A percentile compares a stretch with the other conserved stretches of the same genome.
Evolutionary conservation across 1,140 invertebrate species (phyloP).

Genomic region (Cyclargus thomasi): DNA sequence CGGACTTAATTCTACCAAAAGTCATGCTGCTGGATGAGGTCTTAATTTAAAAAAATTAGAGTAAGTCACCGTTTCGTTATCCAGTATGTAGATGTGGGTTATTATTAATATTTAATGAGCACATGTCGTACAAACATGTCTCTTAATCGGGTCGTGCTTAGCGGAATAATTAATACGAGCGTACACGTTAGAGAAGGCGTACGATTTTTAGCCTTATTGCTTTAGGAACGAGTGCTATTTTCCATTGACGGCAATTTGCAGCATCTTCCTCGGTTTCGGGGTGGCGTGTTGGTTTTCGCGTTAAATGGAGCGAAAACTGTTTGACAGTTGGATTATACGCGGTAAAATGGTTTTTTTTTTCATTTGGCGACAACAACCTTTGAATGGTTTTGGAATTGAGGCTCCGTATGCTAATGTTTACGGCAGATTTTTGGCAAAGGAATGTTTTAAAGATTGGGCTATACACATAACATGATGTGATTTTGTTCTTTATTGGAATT

Average conservation of each 20-base stretch:
- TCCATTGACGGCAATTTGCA: neutral
- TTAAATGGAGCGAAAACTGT: neutral
- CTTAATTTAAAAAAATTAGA: no score
- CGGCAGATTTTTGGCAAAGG: neutral
- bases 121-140: neutral
- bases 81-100: neutral
- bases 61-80: neutral
- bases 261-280: neutral
- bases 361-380: neutral
- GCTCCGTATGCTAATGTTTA: neutral
- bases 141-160: neutral
- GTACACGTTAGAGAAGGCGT: neutral
- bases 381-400: no score
- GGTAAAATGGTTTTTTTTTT: neutral
- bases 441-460: neutral
- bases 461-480: no score
- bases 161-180: neutral
- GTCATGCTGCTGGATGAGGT: no score
- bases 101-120: neutral
- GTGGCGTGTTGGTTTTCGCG: neutral
- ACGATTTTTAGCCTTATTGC: neutral
- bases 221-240: neutral
- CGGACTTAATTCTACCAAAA: no score
- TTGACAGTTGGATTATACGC: neutral
- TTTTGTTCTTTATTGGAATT: no score